Base-by-base conservation (phyloP, 2,888 invertebrate species). In the Amiota mariae region DNA sequence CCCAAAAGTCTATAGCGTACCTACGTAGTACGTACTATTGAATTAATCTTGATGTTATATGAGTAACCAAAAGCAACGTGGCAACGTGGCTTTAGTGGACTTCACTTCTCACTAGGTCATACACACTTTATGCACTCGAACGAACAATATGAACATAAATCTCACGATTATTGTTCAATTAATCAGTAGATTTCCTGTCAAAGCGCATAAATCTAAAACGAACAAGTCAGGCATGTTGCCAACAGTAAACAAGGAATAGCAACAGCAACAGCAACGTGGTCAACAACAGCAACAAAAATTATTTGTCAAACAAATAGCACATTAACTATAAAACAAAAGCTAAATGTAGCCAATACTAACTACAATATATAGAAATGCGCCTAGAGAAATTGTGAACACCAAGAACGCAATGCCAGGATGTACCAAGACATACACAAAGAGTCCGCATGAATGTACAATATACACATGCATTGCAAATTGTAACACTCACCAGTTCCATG, bases 151-250 rank as follows among this genome's bases (percentile, higher is more conserved):
- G 76, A 81, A 79, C 84, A 84, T 84, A 84, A 84, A 84, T 84
- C 85, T 84, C 80, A 80, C 80, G 78, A 84, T 85, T 84, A 84
- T 82, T 84, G 84, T 84, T 84, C 84, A 85, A 84, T 84, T 84
- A 84, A 85, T 84, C 84, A 85, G 78, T 76, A 72, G 79, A 54
- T 76, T 77, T 84, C 85, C 85, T 84, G 85, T 80, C 82, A 79
- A 72, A 72, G 75, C 74, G 78, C 84, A 84, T 84, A 84, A 84
- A 83, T 83, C 85, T 80, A 81, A 74, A 76, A 74, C 36, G 36
- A 36, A 36, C 36, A 36, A 36, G 36, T 36, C 36, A 36, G 36
- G 36, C 36, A 36, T 36, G 36, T 72, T 74, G 73, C 73, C 57
- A 59, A 81, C 75, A 75, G 73, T 73, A 18, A 24, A 24, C 49